Conservation (phyloP, 2,888 invertebrate species). For the Lochmaea crataegi region DNA sequence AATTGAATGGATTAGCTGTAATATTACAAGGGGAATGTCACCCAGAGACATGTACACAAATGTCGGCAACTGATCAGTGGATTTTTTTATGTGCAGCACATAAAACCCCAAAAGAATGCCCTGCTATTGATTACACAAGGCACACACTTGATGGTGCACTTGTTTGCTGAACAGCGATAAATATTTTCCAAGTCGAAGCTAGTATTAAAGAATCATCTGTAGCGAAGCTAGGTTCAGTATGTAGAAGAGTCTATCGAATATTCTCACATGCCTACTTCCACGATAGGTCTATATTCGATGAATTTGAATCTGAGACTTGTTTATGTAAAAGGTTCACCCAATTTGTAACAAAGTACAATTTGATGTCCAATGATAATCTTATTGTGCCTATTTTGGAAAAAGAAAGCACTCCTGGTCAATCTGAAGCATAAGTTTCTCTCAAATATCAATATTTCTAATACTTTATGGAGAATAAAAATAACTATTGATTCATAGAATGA, state of each 20-base stretch:
- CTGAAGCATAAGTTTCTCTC: slow-evolving; percentile 62
- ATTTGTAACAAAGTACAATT: slow-evolving; percentile 97
- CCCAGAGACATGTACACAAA: slow-evolving; percentile 97
- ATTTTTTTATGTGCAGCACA: slow-evolving; percentile 99
- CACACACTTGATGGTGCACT: slow-evolving; percentile 99
- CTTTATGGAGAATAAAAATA: slow-evolving; percentile 14
- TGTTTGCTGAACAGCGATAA: slow-evolving; percentile 99
- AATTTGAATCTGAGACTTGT: slow-evolving; percentile 96
- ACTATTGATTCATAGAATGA: neutral
- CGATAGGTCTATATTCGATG: slow-evolving; percentile 95
- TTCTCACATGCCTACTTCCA: slow-evolving; percentile 99
- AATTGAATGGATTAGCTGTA: slow-evolving; percentile 97
- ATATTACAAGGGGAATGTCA: slow-evolving; percentile 95
- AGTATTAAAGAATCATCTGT: slow-evolving; percentile 99
- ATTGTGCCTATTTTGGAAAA: slow-evolving; percentile 97
- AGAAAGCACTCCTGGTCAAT: slow-evolving; percentile 71
- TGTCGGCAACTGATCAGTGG: slow-evolving; percentile 99
- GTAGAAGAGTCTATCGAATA: slow-evolving; percentile 97
- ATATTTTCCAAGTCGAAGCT: slow-evolving; percentile 99
- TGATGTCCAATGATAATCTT: slow-evolving; percentile 98
- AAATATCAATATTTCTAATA: slow-evolving; percentile 21
- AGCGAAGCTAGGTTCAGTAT: slow-evolving; percentile 97
- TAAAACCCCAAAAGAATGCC: slow-evolving; percentile 99
- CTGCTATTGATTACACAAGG: slow-evolving; percentile 98
- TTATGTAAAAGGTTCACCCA: slow-evolving; percentile 96